These are phyloP conservation scores for Hyphantria cunea DNA, from an alignment of 1,140 invertebrate species.

Conservation along the genomic window DNA sequence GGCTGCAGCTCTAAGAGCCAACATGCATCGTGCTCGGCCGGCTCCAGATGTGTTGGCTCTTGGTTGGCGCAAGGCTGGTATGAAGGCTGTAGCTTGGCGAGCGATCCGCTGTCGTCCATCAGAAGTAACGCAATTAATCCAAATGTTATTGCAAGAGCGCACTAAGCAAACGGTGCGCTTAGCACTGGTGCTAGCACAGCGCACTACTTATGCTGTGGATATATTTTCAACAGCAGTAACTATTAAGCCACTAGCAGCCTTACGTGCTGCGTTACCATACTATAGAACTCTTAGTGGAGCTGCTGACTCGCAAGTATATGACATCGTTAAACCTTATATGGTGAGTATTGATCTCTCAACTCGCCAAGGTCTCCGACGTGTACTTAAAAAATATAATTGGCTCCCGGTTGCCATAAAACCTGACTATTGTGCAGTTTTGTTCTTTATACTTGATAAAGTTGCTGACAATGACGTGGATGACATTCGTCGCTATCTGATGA, in stretches of 20 bases:
- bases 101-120: conserved; percentile 31
- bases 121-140: not conserved
- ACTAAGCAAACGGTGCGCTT: not conserved
- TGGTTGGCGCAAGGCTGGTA: conserved; percentile 44
- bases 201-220: not conserved
- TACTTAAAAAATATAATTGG: conserved; percentile 22
- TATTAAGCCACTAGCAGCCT: conserved; percentile 38
- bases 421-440: conserved; percentile 48
- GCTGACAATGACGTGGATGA: conserved; percentile 25
- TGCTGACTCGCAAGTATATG: conserved; percentile 42
- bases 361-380: conserved; percentile 2
- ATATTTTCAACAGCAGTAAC: conserved; percentile 2
- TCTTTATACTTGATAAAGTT: conserved; percentile 32
- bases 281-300: conserved; percentile 15
- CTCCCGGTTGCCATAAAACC: conserved; percentile 42
- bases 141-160: not conserved
- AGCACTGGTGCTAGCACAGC: not conserved
- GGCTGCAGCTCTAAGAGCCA: conserved; percentile 44
- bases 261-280: conserved; percentile 42
- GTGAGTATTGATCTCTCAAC: conserved; percentile 10
- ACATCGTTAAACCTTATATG: conserved; percentile 42
- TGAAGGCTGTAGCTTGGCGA: conserved; percentile 50
- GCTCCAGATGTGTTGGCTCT: conserved; percentile 38
- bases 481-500: conserved; percentile 38
- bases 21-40: conserved; percentile 41